Percentiles rank a stretch among this genome's conserved stretches.
These are phyloP conservation scores for Aricia agestis DNA, from an alignment of 1,140 invertebrate genomes.

Conservation along the genomic window DNA sequence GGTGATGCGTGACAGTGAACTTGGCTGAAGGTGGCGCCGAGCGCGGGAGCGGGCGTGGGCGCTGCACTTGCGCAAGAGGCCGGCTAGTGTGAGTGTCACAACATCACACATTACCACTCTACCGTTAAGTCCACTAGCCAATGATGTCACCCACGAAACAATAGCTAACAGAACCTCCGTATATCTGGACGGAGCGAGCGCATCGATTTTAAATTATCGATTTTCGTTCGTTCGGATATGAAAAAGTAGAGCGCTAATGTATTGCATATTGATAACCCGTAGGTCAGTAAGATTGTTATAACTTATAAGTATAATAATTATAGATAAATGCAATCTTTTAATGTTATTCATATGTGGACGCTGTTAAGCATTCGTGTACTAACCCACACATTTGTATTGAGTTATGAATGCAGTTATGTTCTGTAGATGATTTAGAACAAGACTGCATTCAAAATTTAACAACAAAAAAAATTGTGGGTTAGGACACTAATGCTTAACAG, in stretches of 20 bases:
- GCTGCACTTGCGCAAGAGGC: constrained; percentile 48
- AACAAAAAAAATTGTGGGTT: no score
- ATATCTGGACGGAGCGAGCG: constrained; percentile 15
- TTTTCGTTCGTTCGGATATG: background rate
- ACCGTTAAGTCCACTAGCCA: constrained; percentile 62
- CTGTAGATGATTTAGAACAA: no score
- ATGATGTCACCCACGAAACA: constrained; percentile 51
- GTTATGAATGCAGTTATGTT: no score
- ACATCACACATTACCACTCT: constrained; percentile 64
- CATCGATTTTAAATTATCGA: constrained; percentile 10
- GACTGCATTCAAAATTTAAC: no score
- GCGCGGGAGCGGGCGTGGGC: constrained; percentile 41
- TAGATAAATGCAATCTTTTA: background rate
- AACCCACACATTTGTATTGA: no score
- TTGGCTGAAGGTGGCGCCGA: constrained; percentile 41
- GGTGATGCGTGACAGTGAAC: constrained; percentile 59
- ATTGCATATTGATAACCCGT: constrained; percentile 26
- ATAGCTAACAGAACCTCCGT: constrained; percentile 25
- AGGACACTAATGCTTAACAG: no score
- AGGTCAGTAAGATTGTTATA: constrained; percentile 20
- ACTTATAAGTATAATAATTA: no score
- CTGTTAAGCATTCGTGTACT: no score
- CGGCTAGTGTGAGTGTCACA: constrained; percentile 45
- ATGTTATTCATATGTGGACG: no score
- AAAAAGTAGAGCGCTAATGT: background rate